Conservation (phyloP, 2,888 invertebrate genomes). For the Tholera decimalis region DNA sequence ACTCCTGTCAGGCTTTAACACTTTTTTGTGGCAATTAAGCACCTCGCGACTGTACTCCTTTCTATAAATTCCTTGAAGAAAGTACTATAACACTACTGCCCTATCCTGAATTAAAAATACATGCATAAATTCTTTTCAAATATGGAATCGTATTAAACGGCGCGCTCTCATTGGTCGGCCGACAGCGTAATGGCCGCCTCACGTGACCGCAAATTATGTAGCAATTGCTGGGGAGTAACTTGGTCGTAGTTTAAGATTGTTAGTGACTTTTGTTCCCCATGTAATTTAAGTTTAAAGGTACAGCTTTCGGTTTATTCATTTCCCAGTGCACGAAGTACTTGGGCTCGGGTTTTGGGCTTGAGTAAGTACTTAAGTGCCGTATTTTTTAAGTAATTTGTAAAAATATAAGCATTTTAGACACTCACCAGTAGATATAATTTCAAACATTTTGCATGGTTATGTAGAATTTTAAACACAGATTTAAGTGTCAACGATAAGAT, state of each 20-base stretch:
- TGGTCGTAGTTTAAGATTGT: slow-evolving; percentile 74
- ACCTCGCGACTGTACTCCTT: slow-evolving; percentile 14
- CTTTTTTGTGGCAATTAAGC: slow-evolving; percentile 31
- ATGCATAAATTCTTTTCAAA: slow-evolving; percentile 80
- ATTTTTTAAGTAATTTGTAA: neutral
- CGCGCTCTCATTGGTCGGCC: slow-evolving; percentile 84
- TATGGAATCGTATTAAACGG: slow-evolving; percentile 86
- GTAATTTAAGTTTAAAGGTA: slow-evolving; percentile 65
- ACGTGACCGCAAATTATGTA: slow-evolving; percentile 90
- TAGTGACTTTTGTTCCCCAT: slow-evolving; percentile 65
- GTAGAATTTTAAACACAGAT: neutral
- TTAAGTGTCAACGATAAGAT: too few species aligned
- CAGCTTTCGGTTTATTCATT: slow-evolving; percentile 59
- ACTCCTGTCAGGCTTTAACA: slow-evolving; percentile 34
- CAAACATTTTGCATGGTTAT: neutral
- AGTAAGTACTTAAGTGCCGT: neutral
- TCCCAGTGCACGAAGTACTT: slow-evolving; percentile 56
- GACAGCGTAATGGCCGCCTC: slow-evolving; percentile 86
- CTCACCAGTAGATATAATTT: neutral
- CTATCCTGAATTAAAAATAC: slow-evolving; percentile 74
- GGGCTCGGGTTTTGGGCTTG: slow-evolving; percentile 10
- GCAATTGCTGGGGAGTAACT: slow-evolving; percentile 82
- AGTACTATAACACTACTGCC: slow-evolving; percentile 52
- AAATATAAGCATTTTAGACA: neutral
- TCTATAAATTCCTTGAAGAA: slow-evolving; percentile 31